Evolutionary conservation across 2,797 vertebrate species (phyloP).

Genomic region (Cichlasoma orientale): DNA sequence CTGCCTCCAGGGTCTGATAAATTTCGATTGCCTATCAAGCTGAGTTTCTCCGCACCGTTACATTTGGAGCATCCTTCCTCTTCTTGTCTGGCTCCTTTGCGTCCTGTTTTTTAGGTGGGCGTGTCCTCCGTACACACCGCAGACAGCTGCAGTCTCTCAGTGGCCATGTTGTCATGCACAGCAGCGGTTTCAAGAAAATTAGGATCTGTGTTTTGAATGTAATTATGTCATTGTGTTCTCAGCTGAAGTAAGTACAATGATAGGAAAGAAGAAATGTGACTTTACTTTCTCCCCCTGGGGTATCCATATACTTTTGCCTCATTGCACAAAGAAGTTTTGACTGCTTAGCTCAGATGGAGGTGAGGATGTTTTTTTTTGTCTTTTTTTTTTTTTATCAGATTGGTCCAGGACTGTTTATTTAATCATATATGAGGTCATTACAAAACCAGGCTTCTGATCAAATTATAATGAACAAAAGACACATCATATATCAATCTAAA

Average conservation of each 20-base stretch:
- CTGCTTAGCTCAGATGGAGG: too few relatives aligned
- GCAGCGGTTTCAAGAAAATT: not conserved
- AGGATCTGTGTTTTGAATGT: not conserved
- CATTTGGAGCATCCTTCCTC: constrained; percentile 5
- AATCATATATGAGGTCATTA: too few relatives aligned
- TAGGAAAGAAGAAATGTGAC: too few relatives aligned
- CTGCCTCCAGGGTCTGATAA: constrained; percentile 21
- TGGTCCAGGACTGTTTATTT: too few relatives aligned
- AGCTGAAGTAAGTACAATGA: not conserved
- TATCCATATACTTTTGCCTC: not conserved
- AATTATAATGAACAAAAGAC: too few relatives aligned
- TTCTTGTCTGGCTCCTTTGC: not conserved
- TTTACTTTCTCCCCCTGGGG: not conserved
- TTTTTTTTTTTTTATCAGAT: too few relatives aligned
- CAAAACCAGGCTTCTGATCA: too few relatives aligned
- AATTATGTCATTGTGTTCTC: not conserved
- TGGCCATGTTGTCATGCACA: constrained; percentile 28
- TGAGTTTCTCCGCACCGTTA: constrained; percentile 21
- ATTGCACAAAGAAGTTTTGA: not conserved
- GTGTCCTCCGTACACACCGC: not conserved
- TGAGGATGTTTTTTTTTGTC: too few relatives aligned
- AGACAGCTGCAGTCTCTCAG: not conserved
- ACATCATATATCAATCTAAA: not conserved
- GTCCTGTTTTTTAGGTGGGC: not conserved
- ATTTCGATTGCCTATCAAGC: constrained; percentile 38